phyloP scores from a whole-genome alignment of 1,140 invertebrate species.

The Paralvinella palmiformis region DNA sequence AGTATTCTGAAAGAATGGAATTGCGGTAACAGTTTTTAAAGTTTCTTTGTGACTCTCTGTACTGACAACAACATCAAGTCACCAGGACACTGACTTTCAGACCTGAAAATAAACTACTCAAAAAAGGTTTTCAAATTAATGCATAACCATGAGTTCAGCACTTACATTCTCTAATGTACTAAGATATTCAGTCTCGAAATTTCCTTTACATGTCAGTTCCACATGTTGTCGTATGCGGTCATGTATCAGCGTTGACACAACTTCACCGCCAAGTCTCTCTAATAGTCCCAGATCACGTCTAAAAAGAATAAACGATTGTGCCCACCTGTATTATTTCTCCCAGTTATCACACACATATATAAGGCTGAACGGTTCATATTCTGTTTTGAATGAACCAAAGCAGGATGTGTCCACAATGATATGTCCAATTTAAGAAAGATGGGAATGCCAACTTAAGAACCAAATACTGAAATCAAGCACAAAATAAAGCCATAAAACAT shows the following conservation, averaged over 20 bases:
- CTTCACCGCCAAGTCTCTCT: slow-evolving; percentile 71
- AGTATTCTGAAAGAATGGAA: too few species aligned
- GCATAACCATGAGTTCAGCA: slow-evolving; percentile 24
- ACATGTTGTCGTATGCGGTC: slow-evolving; percentile 73
- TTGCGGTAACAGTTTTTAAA: too few species aligned
- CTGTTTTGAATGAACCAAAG: too few species aligned
- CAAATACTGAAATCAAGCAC: slow-evolving; percentile 4
- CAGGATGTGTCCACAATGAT: too few species aligned
- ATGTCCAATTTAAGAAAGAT: not conserved
- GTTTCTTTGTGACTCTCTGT: too few species aligned
- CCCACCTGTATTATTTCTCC: not conserved
- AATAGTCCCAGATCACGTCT: slow-evolving; percentile 65
- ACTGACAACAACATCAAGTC: too few species aligned
- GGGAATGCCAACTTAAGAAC: slow-evolving; percentile 27
- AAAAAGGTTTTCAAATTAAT: too few species aligned
- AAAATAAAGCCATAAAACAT: too few species aligned
- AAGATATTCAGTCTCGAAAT: slow-evolving; percentile 74
- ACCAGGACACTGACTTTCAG: too few species aligned
- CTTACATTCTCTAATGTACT: slow-evolving; percentile 63
- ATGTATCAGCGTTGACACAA: slow-evolving; percentile 74
- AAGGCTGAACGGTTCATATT: too few species aligned
- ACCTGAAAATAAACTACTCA: too few species aligned
- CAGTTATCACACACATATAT: slow-evolving; percentile 3
- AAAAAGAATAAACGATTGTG: slow-evolving; percentile 36
- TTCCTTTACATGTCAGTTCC: slow-evolving; percentile 69